phyloP scores from a whole-genome alignment of 2,797 vertebrate species.

The Fundulus diaphanus region DNA sequence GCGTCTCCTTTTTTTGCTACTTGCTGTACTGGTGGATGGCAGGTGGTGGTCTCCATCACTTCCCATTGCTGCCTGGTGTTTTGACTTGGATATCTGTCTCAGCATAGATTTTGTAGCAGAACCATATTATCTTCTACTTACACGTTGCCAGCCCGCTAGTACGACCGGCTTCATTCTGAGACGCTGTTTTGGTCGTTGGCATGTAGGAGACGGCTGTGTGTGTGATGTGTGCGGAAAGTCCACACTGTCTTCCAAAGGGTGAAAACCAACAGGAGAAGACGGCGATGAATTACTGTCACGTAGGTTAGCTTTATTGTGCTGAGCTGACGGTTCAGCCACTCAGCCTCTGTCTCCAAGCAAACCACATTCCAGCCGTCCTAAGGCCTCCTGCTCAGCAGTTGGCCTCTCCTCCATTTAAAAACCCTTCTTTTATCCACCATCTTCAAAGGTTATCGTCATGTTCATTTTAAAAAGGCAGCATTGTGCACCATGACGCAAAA shows the following conservation, averaged over 20 bases:
- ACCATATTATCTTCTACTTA: too few relatives aligned
- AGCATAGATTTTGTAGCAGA: neutral
- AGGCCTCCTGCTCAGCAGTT: neutral
- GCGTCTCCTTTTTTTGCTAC: neutral
- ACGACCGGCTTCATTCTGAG: too few relatives aligned
- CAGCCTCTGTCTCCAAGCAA: too few relatives aligned
- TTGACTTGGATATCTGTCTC: neutral
- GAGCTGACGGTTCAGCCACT: neutral
- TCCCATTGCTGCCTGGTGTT: neutral
- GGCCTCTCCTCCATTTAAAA: too few relatives aligned
- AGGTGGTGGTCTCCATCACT: neutral
- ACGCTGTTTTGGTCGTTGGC: too few relatives aligned
- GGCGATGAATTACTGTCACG: neutral
- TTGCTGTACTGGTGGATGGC: too few relatives aligned
- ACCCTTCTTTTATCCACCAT: too few relatives aligned
- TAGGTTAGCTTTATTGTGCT: neutral
- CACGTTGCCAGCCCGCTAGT: too few relatives aligned
- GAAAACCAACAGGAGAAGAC: neutral
- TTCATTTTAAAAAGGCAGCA: neutral
- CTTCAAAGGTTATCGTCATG: neutral
- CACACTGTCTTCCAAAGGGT: neutral
- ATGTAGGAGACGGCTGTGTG: too few relatives aligned
- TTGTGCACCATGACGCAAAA: neutral
- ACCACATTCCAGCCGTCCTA: neutral
- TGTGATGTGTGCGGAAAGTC: neutral